These are phyloP conservation scores for Drosophila melanogaster DNA, from an alignment of 1,140 invertebrate species.

Conservation along the genomic window DNA sequence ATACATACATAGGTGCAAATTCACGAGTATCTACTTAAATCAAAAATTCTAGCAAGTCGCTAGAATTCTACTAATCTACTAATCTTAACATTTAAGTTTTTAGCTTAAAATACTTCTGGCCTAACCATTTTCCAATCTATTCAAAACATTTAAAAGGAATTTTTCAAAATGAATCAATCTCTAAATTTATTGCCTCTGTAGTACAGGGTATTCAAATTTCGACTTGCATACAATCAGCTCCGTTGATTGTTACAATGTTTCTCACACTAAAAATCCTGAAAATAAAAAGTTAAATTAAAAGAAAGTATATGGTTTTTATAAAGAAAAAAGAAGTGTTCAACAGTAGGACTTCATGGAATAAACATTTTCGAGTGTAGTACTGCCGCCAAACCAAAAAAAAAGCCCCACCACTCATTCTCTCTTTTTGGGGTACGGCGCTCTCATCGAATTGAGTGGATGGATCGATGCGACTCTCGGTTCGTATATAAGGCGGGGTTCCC, in stretches of 20 bases:
- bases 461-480: constrained; percentile 8
- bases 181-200: neutral
- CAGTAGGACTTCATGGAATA: neutral
- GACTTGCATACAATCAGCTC: neutral
- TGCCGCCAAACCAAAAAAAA: constrained; percentile 9
- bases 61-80: too few relatives aligned
- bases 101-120: too few relatives aligned
- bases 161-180: neutral
- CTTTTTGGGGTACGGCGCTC: constrained; percentile 9
- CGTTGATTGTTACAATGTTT: neutral
- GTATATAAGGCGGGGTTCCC: constrained; percentile 70
- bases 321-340: neutral
- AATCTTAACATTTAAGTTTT: too few relatives aligned
- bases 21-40: neutral
- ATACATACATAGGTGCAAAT: too few relatives aligned
- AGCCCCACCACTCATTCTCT: constrained; percentile 15
- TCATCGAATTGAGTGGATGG: constrained; percentile 15
- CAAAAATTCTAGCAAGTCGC: too few relatives aligned
- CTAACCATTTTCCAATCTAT: neutral
- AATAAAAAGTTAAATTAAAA: neutral
- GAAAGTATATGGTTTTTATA: neutral
- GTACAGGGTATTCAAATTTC: neutral
- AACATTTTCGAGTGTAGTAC: constrained; percentile 5
- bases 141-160: neutral
- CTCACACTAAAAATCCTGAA: neutral